Evolutionary conservation across 1,140 invertebrate species (phyloP), one percentile per base, ranked within the genome.

Genomic region (Cyclargus thomasi): DNA sequence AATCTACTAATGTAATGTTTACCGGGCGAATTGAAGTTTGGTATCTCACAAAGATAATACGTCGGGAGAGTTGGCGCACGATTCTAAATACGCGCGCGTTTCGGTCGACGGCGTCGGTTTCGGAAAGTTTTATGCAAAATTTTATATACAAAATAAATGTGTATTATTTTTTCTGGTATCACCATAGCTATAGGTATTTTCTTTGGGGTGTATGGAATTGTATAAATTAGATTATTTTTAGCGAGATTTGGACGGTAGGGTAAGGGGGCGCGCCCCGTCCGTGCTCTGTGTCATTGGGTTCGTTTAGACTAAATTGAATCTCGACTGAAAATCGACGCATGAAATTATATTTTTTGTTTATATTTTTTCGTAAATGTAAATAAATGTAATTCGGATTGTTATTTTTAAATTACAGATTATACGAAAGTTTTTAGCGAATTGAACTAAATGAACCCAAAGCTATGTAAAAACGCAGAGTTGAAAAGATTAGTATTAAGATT

Each of bases 171-270:
- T 75, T 79, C 70, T 71, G 72, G 72, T 80, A 80, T 80, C 75
- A 77, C 79, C 69, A 75, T 78, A 85, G 81, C 11, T n/a, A 78
- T 85, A 85, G 77, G 78, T 80, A 76, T 79, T 72, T 80, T 81
- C 80, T 84, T 85, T 73, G 76, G 80, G 82, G 86, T 88, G 83
- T 86, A 84, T 81, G 83, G 83, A 88, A 82, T 80, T 88, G 85
- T 86, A 88, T 82, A 86, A 85, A 86, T 78, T 88, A 85, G 82
- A 76, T 78, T 84, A 83, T 84, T 81, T 75, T 75, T 84, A 84
- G 79, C 78, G 77, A 83, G 76, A 77, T 79, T 85, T 73, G 80
- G 80, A 80, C 77, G 79, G 77, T 86, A 84, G 81, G 59, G 81
- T 82, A 63, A 73, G 81, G 76, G 78, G 77, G 62, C 23, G 47